Evolutionary conservation across 2,797 vertebrate species (phyloP).

Genomic region (Pempheris klunzingeri): DNA sequence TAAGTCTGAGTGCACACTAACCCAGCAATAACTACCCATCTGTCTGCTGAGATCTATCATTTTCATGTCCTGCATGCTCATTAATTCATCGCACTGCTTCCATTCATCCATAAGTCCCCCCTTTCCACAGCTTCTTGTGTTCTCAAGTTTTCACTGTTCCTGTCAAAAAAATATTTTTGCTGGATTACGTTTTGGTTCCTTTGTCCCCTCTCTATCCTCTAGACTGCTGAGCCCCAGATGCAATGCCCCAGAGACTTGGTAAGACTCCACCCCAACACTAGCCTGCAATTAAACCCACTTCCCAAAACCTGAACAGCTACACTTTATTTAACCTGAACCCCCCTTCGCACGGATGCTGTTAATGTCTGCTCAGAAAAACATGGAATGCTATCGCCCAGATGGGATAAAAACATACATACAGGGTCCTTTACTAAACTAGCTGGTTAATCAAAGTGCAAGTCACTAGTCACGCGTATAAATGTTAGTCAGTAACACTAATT

Average conservation of each 20-base stretch:
- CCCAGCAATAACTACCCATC: background rate
- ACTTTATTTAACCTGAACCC: constrained; percentile 6
- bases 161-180: constrained; percentile 34
- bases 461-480: constrained; percentile 4
- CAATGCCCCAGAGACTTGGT: constrained; percentile 82
- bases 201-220: constrained; percentile 50
- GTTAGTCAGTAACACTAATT: constrained; percentile 38
- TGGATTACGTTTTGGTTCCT: constrained; percentile 62
- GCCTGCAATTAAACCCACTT: constrained; percentile 33
- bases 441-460: constrained; percentile 46
- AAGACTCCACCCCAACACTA: constrained; percentile 70
- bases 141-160: constrained; percentile 14
- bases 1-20: background rate
- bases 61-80: constrained; percentile 36
- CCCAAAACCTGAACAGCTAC: background rate
- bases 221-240: constrained; percentile 79
- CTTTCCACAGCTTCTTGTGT: background rate
- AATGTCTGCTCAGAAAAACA: constrained; percentile 3
- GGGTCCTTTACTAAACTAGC: constrained; percentile 22
- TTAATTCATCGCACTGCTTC: constrained; percentile 13
- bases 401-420: constrained; percentile 20
- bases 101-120: background rate
- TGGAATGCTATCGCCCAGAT: constrained; percentile 15
- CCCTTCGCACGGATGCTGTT: constrained; percentile 16
- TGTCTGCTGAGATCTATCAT: constrained; percentile 20